Percentiles rank a stretch among this genome's conserved stretches.
These are phyloP conservation scores for Pogonus chalceus DNA, from an alignment of 1,140 invertebrate genomes.

Conservation along the genomic window DNA sequence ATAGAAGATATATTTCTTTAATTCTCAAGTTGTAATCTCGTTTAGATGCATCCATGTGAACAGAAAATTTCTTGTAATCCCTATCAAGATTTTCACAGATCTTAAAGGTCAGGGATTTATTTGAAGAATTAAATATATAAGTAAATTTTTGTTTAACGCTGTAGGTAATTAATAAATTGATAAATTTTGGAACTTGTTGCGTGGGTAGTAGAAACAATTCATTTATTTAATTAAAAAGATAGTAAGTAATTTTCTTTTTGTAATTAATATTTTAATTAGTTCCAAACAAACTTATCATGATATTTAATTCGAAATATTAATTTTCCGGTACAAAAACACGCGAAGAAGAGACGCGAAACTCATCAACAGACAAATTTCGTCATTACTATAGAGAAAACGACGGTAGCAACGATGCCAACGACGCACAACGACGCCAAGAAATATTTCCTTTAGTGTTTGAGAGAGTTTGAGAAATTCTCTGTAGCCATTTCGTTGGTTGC, in stretches of 20 bases:
- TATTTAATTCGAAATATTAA: constrained; percentile 5
- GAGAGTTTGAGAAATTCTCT: no score
- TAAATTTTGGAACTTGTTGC: not conserved
- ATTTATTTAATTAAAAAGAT: not conserved
- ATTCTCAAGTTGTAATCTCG: no score
- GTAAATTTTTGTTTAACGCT: not conserved
- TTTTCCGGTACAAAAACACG: not conserved
- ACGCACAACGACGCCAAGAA: no score
- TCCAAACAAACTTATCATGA: not conserved
- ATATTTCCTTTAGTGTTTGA: no score
- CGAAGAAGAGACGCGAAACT: not conserved
- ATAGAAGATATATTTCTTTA: no score
- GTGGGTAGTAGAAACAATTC: not conserved
- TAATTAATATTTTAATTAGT: constrained; percentile 6
- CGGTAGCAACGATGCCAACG: no score
- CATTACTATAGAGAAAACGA: not conserved
- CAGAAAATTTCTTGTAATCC: no score
- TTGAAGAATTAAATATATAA: not conserved
- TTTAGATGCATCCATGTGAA: no score
- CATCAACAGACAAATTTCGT: constrained; percentile 2
- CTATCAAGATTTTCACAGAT: no score
- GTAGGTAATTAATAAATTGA: not conserved
- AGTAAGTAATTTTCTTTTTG: not conserved
- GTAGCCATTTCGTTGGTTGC: constrained; percentile 1
- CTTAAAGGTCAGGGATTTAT: not conserved